phyloP scores from a whole-genome alignment of 53 echinoderm and acorn worm genomes.

The Paelopatides confundens region DNA sequence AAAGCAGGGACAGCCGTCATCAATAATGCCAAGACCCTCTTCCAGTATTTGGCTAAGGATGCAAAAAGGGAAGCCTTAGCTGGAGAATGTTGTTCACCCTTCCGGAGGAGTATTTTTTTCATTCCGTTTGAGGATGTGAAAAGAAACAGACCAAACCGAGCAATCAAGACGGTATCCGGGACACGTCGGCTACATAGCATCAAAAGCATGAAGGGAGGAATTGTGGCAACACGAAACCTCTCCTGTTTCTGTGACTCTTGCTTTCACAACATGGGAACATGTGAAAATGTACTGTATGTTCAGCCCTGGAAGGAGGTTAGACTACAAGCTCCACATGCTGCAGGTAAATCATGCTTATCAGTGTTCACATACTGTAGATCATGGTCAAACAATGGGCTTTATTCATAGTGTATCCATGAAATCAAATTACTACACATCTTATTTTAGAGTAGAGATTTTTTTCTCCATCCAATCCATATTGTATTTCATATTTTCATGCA shows the following conservation, averaged over 20 bases:
- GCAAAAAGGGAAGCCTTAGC: conserved; percentile 50
- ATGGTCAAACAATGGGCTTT: too few relatives aligned
- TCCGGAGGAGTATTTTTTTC: conserved; percentile 59
- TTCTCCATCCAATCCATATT: too few relatives aligned
- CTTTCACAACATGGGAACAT: neutral
- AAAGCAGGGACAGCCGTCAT: conserved; percentile 62
- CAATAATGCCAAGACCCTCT: conserved; percentile 51
- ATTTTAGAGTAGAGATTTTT: too few relatives aligned
- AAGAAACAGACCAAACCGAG: conserved; percentile 49
- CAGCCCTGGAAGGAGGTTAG: too few relatives aligned
- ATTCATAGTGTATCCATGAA: too few relatives aligned
- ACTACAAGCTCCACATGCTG: too few relatives aligned
- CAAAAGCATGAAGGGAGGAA: conserved; percentile 52
- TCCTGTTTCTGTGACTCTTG: conserved; percentile 59
- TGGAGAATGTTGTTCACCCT: conserved; percentile 57
- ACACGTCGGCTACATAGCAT: conserved; percentile 67
- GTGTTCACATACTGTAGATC: too few relatives aligned
- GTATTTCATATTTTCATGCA: too few relatives aligned
- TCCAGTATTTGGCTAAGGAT: conserved; percentile 25
- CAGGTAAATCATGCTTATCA: too few relatives aligned
- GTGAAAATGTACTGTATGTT: neutral
- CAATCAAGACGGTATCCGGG: conserved; percentile 48
- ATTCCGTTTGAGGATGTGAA: conserved; percentile 25
- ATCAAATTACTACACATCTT: too few relatives aligned
- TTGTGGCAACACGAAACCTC: conserved; percentile 60